Evolutionary conservation across 2,113 vertebrate species (phyloP).

Genomic region (Miniopterus natalensis): DNA sequence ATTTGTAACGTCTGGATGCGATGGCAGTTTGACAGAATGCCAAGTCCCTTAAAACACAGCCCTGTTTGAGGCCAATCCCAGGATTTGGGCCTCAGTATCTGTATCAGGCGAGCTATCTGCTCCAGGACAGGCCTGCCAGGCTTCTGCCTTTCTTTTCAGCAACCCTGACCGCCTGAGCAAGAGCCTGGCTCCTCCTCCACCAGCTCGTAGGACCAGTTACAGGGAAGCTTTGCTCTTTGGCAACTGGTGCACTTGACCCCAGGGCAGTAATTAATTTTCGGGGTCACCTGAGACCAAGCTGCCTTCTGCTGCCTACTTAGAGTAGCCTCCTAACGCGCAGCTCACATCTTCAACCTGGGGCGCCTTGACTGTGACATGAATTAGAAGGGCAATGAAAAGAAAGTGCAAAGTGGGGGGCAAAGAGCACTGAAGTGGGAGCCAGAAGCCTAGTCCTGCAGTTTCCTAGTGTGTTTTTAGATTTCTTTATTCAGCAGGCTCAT

Average conservation of each 20-base stretch:
- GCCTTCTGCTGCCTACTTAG: not conserved
- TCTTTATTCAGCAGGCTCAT: not conserved
- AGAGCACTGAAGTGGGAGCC: not conserved
- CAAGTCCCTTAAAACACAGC: constrained; percentile 3
- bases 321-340: not conserved
- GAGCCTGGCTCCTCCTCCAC: not conserved
- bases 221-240: constrained; percentile 51
- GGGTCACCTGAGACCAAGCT: constrained; percentile 28
- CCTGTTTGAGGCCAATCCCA: constrained; percentile 58
- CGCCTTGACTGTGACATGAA: not conserved
- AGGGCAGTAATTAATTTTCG: not conserved
- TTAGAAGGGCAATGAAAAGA: not conserved
- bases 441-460: not conserved
- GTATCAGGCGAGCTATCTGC: constrained; percentile 57
- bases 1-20: not conserved
- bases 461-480: not conserved
- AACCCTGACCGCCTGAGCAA: not conserved
- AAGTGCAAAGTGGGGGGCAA: not conserved
- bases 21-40: constrained; percentile 24
- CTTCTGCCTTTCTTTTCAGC: constrained; percentile 41
- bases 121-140: constrained; percentile 20
- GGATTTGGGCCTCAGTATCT: not conserved
- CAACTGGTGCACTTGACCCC: not conserved
- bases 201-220: not conserved
- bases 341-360: not conserved